Evolutionary conservation across 2,797 vertebrate genomes (phyloP), one percentile per base, ranked within the genome.

Genomic region (Hoplostethus atlanticus): DNA sequence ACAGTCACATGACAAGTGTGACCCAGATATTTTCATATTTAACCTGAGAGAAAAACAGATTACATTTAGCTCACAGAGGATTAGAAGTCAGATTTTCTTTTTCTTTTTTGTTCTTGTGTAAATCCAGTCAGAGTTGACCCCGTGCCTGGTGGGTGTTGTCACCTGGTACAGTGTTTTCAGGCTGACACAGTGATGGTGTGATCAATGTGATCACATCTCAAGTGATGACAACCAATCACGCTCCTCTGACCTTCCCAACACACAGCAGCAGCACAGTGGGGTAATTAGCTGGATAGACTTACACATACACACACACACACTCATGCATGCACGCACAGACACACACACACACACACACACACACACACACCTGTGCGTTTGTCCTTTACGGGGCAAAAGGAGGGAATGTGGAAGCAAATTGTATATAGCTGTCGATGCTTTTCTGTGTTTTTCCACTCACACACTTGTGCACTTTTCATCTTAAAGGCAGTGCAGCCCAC

Each of bases 131-230:
- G 65, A 46, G 40, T 13, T 81, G 77, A 74, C 67, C 30, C 42
- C 10, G 0, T 36, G 64, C 69, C 79, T 3, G 0, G 34, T 73
- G 67, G 80, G 73, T 80, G 73, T 83, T 76, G 81, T 50, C 79
- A 73, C 63, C 25, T 17, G 55, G 34, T 55, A 53, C 58, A 51
- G 74, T 53, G 59, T 66, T 64, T 80, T 69, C 57, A 71, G 42
- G 60, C 75, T 64, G 57, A 78, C 59, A 81, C 47, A 55, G 77
- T 48, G 40, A 71, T 31, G 62, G 57, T 57, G 75, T 74, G 79
- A 87, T 88, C 68, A 72, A 85, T 57, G 75, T 74, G 79, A 87
- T 88, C 68, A 72, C 85, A 72, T 64, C 81, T 83, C 76, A 68
- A 71, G 76, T 64, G 79, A 44, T 73, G 78, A 84, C 78, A 77